These are phyloP conservation scores for Pterobdella sp. DNA, from an alignment of 2,888 invertebrate species.

Conservation along the genomic window DNA sequence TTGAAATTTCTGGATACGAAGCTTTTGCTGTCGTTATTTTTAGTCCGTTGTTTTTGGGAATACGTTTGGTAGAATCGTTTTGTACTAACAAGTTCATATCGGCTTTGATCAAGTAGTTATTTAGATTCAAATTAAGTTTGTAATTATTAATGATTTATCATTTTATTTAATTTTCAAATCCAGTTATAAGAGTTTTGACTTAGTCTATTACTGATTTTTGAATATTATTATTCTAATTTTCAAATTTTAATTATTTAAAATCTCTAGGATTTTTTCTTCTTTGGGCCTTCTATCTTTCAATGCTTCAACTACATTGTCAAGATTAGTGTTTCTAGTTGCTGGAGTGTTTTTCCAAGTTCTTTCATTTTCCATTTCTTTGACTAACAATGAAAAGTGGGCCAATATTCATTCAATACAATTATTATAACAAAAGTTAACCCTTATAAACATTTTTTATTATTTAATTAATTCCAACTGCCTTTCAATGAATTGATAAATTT, in stretches of 20 bases:
- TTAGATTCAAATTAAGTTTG: too few species aligned
- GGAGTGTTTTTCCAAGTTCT: constrained; percentile 46
- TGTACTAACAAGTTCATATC: constrained; percentile 16
- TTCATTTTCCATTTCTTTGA: constrained; percentile 42
- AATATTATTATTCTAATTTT: constrained; percentile 4
- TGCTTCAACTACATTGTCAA: constrained; percentile 43
- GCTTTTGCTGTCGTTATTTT: constrained; percentile 46
- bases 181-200: not conserved
- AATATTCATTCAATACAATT: not conserved
- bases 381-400: constrained; percentile 7
- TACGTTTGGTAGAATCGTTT: constrained; percentile 21
- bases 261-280: constrained; percentile 14
- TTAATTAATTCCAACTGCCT: too few species aligned
- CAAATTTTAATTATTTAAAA: not conserved
- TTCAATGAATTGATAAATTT: not conserved
- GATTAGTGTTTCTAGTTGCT: constrained; percentile 44
- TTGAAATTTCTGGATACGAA: constrained; percentile 52
- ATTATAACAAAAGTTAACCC: not conserved
- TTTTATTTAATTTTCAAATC: not conserved
- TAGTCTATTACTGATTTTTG: not conserved
- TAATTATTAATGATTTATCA: not conserved
- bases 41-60: constrained; percentile 41
- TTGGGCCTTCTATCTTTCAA: constrained; percentile 46
- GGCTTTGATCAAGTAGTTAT: constrained; percentile 33
- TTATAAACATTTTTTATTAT: too few species aligned